phyloP scores from a whole-genome alignment of 2,113 vertebrate genomes.

The Passer montanus region DNA sequence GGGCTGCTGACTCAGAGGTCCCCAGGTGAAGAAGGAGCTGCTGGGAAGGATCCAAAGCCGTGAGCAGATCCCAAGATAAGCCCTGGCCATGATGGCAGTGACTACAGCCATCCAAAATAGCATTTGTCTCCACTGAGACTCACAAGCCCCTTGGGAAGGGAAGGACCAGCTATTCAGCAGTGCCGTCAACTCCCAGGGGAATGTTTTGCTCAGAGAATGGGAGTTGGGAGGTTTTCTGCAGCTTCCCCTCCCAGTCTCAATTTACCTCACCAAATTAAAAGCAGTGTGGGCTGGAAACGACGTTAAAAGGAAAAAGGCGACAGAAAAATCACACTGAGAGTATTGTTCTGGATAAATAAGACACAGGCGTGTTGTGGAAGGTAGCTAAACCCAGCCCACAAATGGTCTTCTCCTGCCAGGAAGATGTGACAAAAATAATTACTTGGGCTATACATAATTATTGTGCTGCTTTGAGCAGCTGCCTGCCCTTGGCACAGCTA shows the following conservation, averaged over 20 bases:
- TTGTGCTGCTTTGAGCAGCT: conserved; percentile 36
- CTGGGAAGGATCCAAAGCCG: neutral
- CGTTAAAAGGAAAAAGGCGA: conserved; percentile 21
- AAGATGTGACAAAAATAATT: conserved; percentile 67
- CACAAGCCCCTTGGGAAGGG: neutral
- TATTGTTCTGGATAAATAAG: conserved; percentile 66
- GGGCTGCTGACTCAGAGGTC: conserved; percentile 5
- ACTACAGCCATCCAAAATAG: neutral
- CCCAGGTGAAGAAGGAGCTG: neutral
- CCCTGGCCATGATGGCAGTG: neutral
- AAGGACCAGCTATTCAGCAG: neutral
- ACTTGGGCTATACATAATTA: conserved; percentile 47
- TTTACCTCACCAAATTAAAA: conserved; percentile 49
- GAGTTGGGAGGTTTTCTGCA: conserved; percentile 22
- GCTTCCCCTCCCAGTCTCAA: conserved; percentile 43
- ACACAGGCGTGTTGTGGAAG: conserved; percentile 35
- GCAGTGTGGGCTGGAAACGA: conserved; percentile 50
- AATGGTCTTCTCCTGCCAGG: conserved; percentile 47
- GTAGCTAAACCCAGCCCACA: conserved; percentile 54
- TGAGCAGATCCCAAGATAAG: rapidly evolving
- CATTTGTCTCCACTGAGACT: neutral
- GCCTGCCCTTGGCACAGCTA: conserved; percentile 34
- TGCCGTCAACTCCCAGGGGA: neutral
- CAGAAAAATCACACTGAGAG: conserved; percentile 16
- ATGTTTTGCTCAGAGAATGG: neutral